These are phyloP conservation scores for Trematomus loennbergii DNA, from an alignment of 2,113 vertebrate species.

Conservation along the genomic window DNA sequence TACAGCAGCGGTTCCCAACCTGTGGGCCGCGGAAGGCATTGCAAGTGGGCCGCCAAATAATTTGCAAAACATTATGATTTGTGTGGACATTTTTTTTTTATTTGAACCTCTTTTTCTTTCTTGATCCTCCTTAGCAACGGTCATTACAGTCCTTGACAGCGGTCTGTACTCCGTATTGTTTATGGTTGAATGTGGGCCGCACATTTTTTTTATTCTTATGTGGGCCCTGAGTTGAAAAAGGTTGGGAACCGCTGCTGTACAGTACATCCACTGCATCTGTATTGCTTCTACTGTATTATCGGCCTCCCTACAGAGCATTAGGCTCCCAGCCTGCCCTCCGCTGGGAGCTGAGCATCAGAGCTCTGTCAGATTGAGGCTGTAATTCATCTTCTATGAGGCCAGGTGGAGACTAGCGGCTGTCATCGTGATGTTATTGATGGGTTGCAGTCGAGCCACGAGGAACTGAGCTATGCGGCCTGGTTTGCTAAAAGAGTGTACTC, in stretches of 20 bases:
- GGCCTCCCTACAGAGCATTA: constrained; percentile 34
- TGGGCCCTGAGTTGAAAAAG: no score
- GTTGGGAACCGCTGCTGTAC: neutral
- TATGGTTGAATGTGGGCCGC: no score
- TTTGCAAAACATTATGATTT: no score
- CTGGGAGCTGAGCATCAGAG: constrained; percentile 18
- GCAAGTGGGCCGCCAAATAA: no score
- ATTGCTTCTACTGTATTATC: constrained; percentile 6
- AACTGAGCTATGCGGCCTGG: neutral
- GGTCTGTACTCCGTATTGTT: no score
- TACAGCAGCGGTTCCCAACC: no score
- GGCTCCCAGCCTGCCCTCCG: constrained; percentile 6
- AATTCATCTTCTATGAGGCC: constrained; percentile 62
- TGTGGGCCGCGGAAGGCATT: no score
- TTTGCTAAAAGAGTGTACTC: constrained; percentile 1
- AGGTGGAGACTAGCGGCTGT: constrained; percentile 65
- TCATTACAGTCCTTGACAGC: no score
- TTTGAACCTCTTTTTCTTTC: no score
- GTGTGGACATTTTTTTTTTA: no score
- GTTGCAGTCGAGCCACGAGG: constrained; percentile 18
- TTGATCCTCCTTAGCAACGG: no score
- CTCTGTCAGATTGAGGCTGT: constrained; percentile 43
- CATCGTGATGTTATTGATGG: constrained; percentile 65
- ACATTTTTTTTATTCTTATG: no score
- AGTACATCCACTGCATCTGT: neutral